Percentiles rank a stretch among this genome's conserved stretches.
These are phyloP conservation scores for Cairina moschata DNA, from an alignment of 2,113 vertebrate genomes.

Conservation along the genomic window DNA sequence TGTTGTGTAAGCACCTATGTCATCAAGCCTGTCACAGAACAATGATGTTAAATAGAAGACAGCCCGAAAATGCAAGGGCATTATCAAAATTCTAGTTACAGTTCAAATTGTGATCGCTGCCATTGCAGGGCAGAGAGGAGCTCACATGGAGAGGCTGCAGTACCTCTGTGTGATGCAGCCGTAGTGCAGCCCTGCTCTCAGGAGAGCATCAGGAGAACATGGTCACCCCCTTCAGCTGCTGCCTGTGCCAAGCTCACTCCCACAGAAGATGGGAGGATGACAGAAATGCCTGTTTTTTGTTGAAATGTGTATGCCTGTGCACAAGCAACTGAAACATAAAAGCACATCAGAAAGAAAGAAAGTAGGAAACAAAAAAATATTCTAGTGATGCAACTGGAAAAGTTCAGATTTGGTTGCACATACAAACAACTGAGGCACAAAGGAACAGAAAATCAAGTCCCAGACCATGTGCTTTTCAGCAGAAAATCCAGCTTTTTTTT, in stretches of 20 bases:
- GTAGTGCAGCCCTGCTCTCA: not conserved
- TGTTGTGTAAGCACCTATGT: not conserved
- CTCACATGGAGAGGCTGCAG: fast-evolving
- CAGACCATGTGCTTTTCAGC: not conserved
- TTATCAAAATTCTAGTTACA: not conserved
- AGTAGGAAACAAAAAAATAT: not conserved
- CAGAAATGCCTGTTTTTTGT: not conserved
- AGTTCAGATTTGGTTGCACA: not conserved
- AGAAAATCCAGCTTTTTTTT: not conserved
- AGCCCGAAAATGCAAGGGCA: too few species aligned
- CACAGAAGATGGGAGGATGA: not conserved
- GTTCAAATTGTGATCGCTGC: not conserved
- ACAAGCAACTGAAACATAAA: not conserved
- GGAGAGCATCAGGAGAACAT: not conserved
- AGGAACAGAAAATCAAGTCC: not conserved
- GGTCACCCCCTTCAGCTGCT: not conserved
- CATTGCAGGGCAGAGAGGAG: not conserved
- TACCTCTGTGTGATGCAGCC: too few species aligned
- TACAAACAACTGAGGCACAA: not conserved
- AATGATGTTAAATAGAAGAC: fast-evolving
- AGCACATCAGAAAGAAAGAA: not conserved
- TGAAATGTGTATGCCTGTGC: not conserved
- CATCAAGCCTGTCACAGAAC: not conserved
- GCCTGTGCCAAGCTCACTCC: not conserved
- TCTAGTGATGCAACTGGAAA: not conserved